phyloP scores from a whole-genome alignment of 2,888 invertebrate genomes.

The Sarcophaga variegata region DNA sequence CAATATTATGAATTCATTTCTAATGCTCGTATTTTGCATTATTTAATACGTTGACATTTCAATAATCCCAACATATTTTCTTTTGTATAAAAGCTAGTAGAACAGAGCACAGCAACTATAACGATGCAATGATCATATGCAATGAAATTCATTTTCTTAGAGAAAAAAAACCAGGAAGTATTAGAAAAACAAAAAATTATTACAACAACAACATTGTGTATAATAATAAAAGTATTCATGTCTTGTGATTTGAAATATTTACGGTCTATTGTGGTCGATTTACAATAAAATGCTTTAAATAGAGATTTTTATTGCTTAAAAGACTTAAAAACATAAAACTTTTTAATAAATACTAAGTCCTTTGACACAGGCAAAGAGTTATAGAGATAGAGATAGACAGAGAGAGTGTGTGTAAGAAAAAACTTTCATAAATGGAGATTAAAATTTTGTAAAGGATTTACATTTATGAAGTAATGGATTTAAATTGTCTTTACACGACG shows the following conservation, averaged over 20 bases:
- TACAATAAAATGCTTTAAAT: too few species aligned
- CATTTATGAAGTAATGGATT: not conserved
- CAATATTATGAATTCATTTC: not conserved
- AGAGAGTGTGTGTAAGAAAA: not conserved
- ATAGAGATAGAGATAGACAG: too few species aligned
- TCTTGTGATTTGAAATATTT: constrained; percentile 6
- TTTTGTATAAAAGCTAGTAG: constrained; percentile 36
- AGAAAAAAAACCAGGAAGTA: not conserved
- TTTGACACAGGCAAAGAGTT: not conserved
- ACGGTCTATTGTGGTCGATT: too few species aligned
- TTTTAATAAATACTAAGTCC: not conserved
- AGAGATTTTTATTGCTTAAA: not conserved
- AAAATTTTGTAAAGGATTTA: not conserved
- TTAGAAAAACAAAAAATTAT: not conserved
- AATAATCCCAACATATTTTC: constrained; percentile 66
- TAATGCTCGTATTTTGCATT: constrained; percentile 62
- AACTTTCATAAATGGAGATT: not conserved
- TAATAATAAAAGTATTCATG: constrained; percentile 54
- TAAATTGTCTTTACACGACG: not conserved
- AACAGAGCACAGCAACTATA: too few species aligned
- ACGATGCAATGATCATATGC: constrained; percentile 45
- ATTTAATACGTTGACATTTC: constrained; percentile 68
- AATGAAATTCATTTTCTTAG: constrained; percentile 60
- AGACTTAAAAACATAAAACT: not conserved
- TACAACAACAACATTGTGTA: constrained; percentile 33